These are phyloP conservation scores for Trichosurus vulpecula DNA, from an alignment of 2,797 vertebrate species.

Conservation along the genomic window DNA sequence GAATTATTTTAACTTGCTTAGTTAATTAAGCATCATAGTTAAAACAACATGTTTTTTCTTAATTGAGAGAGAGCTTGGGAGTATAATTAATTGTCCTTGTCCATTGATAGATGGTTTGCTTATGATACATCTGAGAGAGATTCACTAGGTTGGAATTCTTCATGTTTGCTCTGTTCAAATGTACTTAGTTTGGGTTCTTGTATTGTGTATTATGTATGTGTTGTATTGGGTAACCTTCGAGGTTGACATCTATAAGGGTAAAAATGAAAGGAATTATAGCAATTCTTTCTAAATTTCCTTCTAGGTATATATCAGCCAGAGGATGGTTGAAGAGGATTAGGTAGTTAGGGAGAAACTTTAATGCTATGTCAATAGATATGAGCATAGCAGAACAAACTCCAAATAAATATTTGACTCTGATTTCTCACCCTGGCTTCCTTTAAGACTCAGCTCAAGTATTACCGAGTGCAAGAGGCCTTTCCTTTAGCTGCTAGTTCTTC, in stretches of 20 bases:
- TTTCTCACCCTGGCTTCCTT: slow-evolving; percentile 10
- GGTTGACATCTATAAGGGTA: background rate
- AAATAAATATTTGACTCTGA: slow-evolving; percentile 10
- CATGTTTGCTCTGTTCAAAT: slow-evolving; percentile 21
- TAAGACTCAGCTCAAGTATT: background rate
- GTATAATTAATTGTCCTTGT: background rate
- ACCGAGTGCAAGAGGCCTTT: background rate
- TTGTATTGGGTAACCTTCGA: background rate
- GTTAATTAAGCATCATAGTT: background rate
- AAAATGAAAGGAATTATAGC: background rate
- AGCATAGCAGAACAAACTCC: background rate
- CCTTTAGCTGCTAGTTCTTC: background rate
- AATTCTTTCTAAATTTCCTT: background rate
- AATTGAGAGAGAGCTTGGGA: background rate
- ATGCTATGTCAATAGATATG: background rate
- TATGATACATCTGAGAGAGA: background rate
- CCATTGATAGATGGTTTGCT: background rate
- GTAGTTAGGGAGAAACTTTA: background rate
- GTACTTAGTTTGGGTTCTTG: background rate
- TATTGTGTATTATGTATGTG: background rate
- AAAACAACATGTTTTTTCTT: background rate
- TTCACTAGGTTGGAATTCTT: background rate
- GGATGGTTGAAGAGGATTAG: background rate
- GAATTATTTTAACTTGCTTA: background rate
- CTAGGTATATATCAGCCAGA: background rate